Evolutionary conservation across 2,113 vertebrate species (phyloP).

Genomic region (Lynx canadensis): DNA sequence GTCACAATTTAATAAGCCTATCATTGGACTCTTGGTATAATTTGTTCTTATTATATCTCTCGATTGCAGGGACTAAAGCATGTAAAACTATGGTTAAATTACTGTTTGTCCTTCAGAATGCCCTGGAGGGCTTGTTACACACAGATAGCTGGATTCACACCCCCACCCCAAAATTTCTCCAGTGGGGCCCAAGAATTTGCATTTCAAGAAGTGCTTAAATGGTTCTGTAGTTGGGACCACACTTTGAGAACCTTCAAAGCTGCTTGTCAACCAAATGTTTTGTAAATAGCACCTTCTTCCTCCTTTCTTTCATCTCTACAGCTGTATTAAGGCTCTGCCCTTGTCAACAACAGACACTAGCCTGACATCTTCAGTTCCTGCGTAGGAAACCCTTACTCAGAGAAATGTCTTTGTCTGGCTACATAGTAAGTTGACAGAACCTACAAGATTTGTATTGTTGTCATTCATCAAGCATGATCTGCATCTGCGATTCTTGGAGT

Average conservation of each 20-base stretch:
- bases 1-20: background rate
- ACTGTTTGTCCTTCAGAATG: background rate
- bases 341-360: background rate
- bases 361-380: background rate
- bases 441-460: background rate
- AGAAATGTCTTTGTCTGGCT: background rate
- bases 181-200: background rate
- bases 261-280: background rate
- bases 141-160: background rate
- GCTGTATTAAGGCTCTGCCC: background rate
- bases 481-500: background rate
- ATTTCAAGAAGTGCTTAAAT: background rate
- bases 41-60: background rate
- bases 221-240: background rate
- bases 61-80: background rate
- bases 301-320: background rate
- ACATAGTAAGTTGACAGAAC: background rate
- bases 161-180: background rate
- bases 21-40: background rate
- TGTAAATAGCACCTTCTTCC: background rate
- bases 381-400: background rate
- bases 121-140: background rate
- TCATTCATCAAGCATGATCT: background rate
- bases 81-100: background rate
- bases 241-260: background rate